A percentile compares a stretch with the other conserved stretches of the same genome.
phyloP scores from a whole-genome alignment of 2,888 invertebrate species.

The Clanis bilineata region DNA sequence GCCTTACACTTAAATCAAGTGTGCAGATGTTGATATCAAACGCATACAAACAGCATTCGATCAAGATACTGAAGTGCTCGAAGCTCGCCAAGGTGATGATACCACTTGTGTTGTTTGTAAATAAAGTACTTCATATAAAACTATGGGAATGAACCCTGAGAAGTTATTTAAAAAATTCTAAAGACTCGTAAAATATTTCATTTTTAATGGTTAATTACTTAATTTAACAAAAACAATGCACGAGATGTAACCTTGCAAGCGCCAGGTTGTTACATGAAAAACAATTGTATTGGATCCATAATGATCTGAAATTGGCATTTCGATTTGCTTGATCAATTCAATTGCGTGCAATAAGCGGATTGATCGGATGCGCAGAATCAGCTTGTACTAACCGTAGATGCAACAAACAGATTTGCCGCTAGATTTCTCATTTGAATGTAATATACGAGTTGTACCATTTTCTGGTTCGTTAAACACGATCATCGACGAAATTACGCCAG shows the following conservation, averaged over 20 bases:
- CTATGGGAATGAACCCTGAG: neutral
- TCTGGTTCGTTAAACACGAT: constrained; percentile 43
- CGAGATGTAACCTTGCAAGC: constrained; percentile 32
- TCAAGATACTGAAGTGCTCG: constrained; percentile 33
- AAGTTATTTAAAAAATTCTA: neutral
- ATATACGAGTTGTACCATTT: constrained; percentile 42
- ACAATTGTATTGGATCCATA: constrained; percentile 51
- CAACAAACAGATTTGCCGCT: constrained; percentile 59
- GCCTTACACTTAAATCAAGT: constrained; percentile 51
- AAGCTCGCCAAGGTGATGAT: neutral
- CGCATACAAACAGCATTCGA: constrained; percentile 44
- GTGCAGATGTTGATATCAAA: constrained; percentile 52
- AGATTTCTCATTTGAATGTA: constrained; percentile 47
- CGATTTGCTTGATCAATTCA: constrained; percentile 53
- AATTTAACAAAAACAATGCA: neutral
- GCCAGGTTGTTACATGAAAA: constrained; percentile 35
- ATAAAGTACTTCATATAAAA: neutral
- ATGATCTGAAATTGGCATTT: constrained; percentile 62
- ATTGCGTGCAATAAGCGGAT: constrained; percentile 57
- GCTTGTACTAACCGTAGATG: constrained; percentile 41
- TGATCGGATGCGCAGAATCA: constrained; percentile 54
- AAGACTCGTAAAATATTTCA: no score
- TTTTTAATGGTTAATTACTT: neutral
- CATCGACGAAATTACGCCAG: constrained; percentile 20
- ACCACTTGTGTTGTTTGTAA: neutral